Conservation (phyloP, 2,888 invertebrate species). For the Elegia similella region DNA sequence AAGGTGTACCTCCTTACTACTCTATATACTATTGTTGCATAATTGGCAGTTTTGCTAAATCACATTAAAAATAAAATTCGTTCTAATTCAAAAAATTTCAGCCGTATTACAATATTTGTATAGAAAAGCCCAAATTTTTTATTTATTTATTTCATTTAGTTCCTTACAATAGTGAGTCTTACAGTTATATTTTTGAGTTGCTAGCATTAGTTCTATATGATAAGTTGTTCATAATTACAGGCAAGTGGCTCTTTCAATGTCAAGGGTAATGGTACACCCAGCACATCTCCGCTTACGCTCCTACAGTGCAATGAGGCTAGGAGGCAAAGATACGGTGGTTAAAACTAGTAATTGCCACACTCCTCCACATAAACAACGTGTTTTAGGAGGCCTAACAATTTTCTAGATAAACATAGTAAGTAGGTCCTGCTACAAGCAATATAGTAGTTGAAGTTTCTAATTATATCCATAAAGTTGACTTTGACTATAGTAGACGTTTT, state of each 20-base stretch:
- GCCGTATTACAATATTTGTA: neutral
- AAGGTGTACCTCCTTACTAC: no score
- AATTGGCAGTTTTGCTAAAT: no score
- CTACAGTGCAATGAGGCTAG: neutral
- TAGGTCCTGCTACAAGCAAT: conserved; percentile 2
- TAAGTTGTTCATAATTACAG: no score
- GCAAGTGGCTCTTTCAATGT: neutral
- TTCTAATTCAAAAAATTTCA: no score
- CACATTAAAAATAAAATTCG: no score
- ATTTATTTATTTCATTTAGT: no score
- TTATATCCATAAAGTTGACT: conserved; percentile 3
- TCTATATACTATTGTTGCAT: no score
- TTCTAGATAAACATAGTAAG: conserved; percentile 14
- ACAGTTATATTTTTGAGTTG: no score
- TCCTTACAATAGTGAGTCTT: no score
- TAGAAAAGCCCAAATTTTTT: neutral
- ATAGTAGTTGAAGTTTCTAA: conserved; percentile 12
- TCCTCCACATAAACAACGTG: conserved; percentile 12
- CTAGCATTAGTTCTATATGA: no score
- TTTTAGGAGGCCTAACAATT: conserved; percentile 11
- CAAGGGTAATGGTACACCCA: neutral
- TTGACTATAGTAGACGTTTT: conserved; percentile 1
- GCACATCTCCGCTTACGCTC: neutral
- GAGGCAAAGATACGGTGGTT: conserved; percentile 8
- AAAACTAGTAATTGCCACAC: conserved; percentile 14